Conservation (phyloP, 1,140 invertebrate genomes). For the Lordiphosa clarofinis region DNA sequence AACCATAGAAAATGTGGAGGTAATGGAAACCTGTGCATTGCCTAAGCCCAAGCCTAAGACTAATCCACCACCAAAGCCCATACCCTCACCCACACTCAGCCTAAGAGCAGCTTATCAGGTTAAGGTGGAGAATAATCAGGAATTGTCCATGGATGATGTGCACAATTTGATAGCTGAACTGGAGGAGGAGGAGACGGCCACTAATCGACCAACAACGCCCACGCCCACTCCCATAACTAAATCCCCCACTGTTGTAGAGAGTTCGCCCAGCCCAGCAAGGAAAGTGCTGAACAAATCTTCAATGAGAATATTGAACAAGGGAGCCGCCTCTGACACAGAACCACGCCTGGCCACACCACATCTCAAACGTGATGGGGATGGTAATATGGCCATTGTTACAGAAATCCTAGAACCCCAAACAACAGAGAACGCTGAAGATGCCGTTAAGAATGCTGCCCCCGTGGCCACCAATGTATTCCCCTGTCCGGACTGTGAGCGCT, state of each 20-base stretch:
- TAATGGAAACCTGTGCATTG: slow-evolving; percentile 27
- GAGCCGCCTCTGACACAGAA: slow-evolving; percentile 36
- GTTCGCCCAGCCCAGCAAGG: slow-evolving; percentile 29
- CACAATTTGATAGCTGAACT: slow-evolving; percentile 57
- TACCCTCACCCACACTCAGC: neutral
- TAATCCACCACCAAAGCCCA: too few relatives aligned
- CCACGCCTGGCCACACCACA: slow-evolving; percentile 57
- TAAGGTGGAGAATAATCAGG: slow-evolving; percentile 70
- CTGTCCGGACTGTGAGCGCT: slow-evolving; percentile 86
- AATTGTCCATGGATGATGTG: slow-evolving; percentile 69
- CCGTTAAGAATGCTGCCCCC: slow-evolving; percentile 50
- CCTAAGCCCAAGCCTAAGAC: slow-evolving; percentile 6
- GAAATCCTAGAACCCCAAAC: slow-evolving; percentile 58
- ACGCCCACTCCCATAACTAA: neutral
- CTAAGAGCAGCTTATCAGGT: slow-evolving; percentile 39
- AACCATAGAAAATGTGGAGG: slow-evolving; percentile 44
- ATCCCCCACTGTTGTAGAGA: neutral
- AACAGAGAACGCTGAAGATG: slow-evolving; percentile 34
- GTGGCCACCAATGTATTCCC: slow-evolving; percentile 81
- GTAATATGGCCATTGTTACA: slow-evolving; percentile 73
- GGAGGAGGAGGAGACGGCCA: slow-evolving; percentile 14
- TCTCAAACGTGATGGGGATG: slow-evolving; percentile 55
- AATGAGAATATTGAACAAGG: slow-evolving; percentile 70
- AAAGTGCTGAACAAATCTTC: slow-evolving; percentile 72
- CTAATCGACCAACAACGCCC: neutral